Conservation (phyloP, 92 coral and sea anemone species). For the Metridium senile region DNA sequence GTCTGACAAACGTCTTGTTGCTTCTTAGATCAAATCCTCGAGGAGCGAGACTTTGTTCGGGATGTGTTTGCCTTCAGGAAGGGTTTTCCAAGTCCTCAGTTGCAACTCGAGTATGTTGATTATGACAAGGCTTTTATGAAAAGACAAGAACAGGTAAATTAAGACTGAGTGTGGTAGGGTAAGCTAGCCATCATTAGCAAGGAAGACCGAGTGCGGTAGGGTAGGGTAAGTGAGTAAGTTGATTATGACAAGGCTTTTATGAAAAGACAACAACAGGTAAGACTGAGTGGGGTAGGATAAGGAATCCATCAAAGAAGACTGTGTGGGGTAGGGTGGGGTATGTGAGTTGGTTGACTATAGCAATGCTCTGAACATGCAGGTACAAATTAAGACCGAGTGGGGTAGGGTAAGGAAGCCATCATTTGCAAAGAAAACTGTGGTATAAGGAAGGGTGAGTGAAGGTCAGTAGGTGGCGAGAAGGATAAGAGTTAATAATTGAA, state of each 20-base stretch:
- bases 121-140: constrained; percentile 69
- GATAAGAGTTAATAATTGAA: no score
- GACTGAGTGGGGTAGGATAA: not conserved
- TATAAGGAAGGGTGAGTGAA: no score
- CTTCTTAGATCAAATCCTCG: constrained; percentile 76
- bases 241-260: constrained; percentile 69
- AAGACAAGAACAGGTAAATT: constrained; percentile 87
- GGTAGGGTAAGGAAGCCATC: no score
- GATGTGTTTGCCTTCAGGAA: constrained; percentile 90
- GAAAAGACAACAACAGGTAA: constrained; percentile 89
- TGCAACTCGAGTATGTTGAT: constrained; percentile 72
- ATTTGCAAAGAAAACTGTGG: no score
- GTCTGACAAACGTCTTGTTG: not conserved
- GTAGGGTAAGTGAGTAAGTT: no score
- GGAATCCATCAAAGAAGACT: not conserved
- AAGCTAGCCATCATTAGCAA: no score
- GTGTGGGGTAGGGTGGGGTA: not conserved
- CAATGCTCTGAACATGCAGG: no score
- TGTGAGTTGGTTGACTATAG: no score
- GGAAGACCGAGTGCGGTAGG: not conserved
- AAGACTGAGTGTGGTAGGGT: not conserved
- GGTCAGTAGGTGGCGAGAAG: no score
- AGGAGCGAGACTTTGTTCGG: constrained; percentile 82
- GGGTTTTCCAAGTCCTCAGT: constrained; percentile 95
- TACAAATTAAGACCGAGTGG: no score